Conservation (phyloP, 2,113 vertebrate species). For the Colinus virginianus region DNA sequence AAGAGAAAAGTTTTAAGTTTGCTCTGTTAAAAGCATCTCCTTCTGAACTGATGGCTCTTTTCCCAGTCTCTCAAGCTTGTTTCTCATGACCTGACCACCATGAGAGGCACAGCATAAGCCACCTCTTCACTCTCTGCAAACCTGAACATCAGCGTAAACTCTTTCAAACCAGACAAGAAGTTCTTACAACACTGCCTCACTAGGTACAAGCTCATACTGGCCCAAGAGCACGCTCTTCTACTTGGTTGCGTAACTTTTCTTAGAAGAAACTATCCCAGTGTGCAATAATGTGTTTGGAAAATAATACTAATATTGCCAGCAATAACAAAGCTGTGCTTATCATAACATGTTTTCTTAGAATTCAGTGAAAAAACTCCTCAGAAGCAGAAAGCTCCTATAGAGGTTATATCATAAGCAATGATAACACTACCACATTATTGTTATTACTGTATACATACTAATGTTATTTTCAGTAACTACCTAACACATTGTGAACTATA, state of each 20-base stretch:
- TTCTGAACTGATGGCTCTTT: background rate
- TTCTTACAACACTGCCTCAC: accelerated
- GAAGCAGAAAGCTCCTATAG: background rate
- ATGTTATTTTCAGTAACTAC: background rate
- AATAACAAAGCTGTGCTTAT: background rate
- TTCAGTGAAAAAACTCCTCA: background rate
- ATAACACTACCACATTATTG: background rate
- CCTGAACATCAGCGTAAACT: background rate
- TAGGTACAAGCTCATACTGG: background rate
- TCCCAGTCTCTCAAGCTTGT: background rate
- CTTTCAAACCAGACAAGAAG: background rate
- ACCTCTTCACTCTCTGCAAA: background rate
- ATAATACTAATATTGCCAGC: background rate
- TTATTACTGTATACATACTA: too few relatives aligned
- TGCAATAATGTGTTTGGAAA: background rate
- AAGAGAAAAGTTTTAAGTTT: background rate
- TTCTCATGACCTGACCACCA: background rate
- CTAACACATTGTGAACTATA: background rate
- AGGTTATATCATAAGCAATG: background rate
- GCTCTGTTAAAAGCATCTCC: background rate
- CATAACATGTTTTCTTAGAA: background rate
- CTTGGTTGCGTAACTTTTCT: too few relatives aligned
- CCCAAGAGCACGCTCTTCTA: background rate
- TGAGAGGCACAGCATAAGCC: background rate
- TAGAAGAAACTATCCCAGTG: background rate